phyloP scores from a whole-genome alignment of 2,888 invertebrate species.

The Plusia festucae region DNA sequence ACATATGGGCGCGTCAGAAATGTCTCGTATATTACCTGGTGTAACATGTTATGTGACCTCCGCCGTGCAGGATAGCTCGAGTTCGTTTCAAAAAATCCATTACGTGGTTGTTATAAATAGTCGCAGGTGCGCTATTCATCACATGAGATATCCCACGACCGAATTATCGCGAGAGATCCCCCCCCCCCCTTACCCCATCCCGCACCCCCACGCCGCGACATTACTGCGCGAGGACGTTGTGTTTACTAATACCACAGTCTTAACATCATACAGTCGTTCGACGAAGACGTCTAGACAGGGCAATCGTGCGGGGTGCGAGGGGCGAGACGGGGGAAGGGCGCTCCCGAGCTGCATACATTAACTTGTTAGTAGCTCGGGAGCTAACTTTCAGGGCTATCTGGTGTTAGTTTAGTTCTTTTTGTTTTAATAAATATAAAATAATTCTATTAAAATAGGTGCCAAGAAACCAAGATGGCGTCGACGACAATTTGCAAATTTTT shows the following conservation, averaged over 20 bases:
- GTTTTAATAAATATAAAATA: too few species aligned
- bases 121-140: slow-evolving; percentile 3
- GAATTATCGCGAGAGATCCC: not conserved
- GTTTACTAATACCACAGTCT: not conserved
- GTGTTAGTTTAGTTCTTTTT: too few species aligned
- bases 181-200: not conserved
- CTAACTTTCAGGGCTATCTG: too few species aligned
- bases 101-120: slow-evolving; percentile 4
- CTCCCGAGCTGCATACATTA: too few species aligned
- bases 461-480: too few species aligned
- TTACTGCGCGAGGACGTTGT: not conserved
- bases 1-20: not conserved
- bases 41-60: not conserved
- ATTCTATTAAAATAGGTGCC: too few species aligned
- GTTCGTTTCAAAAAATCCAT: not conserved
- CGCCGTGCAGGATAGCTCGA: not conserved
- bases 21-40: not conserved
- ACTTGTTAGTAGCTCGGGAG: too few species aligned
- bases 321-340: too few species aligned
- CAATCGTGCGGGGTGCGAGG: too few species aligned
- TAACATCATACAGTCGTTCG: too few species aligned
- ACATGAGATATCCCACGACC: not conserved
- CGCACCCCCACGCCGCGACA: not conserved
- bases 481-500: too few species aligned
- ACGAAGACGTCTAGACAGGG: too few species aligned